These are phyloP conservation scores for Myoxocephalus aenaeus DNA, from an alignment of 2,797 vertebrate species.

Conservation along the genomic window DNA sequence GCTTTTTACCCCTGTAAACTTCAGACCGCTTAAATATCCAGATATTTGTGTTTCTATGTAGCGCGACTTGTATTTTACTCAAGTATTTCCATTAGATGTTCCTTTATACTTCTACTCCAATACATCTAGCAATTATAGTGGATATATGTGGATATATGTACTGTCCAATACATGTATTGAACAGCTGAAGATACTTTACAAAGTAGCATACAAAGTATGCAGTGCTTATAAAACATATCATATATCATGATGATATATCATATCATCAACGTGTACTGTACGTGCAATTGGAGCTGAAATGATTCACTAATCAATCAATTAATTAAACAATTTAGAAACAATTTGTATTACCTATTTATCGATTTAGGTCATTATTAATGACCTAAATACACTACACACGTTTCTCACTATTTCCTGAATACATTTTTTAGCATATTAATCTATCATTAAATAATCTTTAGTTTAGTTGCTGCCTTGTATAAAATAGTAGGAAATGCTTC, in stretches of 20 bases:
- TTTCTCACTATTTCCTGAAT: neutral
- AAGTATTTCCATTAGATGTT: slow-evolving; percentile 1
- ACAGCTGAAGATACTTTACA: neutral
- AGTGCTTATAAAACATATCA: neutral
- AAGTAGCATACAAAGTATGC: neutral
- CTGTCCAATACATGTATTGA: neutral
- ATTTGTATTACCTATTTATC: neutral
- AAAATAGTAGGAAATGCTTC: neutral
- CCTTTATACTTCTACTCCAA: neutral
- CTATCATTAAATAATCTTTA: neutral
- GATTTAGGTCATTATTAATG: neutral
- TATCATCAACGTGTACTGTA: no score
- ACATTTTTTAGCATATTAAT: neutral
- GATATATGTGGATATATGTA: neutral
- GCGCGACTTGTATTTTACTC: neutral
- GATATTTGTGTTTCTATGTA: slow-evolving; percentile 1
- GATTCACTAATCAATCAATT: neutral
- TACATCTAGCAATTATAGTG: neutral
- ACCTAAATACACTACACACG: no score
- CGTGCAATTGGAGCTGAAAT: neutral
- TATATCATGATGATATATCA: no score
- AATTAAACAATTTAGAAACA: neutral
- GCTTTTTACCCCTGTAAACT: neutral
- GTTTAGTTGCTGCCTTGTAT: neutral
- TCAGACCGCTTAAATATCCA: neutral